phyloP scores from a whole-genome alignment of 2,888 invertebrate species.

The Willowsia nigromaculata region DNA sequence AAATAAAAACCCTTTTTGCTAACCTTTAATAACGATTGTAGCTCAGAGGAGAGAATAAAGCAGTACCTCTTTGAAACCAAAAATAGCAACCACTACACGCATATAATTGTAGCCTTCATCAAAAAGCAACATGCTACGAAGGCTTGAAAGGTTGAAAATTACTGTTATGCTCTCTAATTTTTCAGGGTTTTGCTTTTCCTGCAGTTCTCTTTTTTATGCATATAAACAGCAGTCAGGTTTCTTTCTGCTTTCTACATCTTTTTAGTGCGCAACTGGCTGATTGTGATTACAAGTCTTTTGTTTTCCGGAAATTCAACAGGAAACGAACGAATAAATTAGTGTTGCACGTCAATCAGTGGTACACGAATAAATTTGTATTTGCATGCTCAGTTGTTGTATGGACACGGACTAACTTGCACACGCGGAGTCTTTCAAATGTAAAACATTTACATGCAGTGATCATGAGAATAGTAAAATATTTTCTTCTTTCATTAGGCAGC shows the following conservation, averaged over 20 bases:
- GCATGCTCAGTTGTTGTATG: background rate
- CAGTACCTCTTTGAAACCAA: background rate
- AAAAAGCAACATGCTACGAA: background rate
- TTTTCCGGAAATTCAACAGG: slow-evolving; percentile 63
- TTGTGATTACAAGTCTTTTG: slow-evolving; percentile 52
- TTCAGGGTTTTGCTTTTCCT: background rate
- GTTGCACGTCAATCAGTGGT: slow-evolving; percentile 61
- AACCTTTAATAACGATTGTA: background rate
- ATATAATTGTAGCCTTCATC: background rate
- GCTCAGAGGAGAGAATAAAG: background rate
- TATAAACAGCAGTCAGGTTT: background rate
- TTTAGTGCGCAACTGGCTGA: background rate
- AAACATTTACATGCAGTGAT: background rate
- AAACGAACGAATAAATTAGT: slow-evolving; percentile 66
- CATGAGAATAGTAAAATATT: background rate
- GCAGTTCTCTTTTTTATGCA: background rate
- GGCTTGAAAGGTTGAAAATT: background rate
- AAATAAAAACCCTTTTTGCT: background rate
- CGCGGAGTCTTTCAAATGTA: background rate
- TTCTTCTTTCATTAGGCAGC: background rate
- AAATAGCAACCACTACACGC: background rate
- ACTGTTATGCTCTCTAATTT: background rate
- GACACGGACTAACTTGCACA: background rate
- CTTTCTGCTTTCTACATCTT: background rate
- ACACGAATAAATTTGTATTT: slow-evolving; percentile 65